Conservation (phyloP, 2,113 vertebrate genomes). For the Chionomys nivalis region DNA sequence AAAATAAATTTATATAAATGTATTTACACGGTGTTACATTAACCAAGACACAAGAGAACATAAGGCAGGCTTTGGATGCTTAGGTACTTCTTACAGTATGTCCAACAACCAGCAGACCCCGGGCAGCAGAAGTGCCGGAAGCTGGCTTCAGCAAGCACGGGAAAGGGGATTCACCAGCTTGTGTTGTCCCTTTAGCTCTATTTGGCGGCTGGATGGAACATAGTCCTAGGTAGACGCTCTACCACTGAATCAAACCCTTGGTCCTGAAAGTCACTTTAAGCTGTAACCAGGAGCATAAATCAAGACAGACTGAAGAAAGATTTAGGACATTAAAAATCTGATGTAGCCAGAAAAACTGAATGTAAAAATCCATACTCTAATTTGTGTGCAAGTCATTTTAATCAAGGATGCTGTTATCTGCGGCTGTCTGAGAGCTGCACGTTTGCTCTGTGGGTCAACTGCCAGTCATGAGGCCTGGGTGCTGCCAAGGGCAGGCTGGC, state of each 20-base stretch:
- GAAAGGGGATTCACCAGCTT: background rate
- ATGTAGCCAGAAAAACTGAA: background rate
- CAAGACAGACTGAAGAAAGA: background rate
- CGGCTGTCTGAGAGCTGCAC: background rate
- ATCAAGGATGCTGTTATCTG: background rate
- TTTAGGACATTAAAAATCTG: background rate
- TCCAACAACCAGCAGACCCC: background rate
- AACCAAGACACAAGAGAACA: conserved; percentile 31
- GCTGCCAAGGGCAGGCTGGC: background rate
- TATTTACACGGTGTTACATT: conserved; percentile 57
- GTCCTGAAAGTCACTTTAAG: conserved; percentile 3
- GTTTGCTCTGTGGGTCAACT: background rate
- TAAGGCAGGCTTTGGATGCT: conserved; percentile 23
- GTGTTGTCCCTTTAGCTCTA: background rate
- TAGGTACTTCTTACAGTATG: background rate
- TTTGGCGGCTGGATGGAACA: background rate
- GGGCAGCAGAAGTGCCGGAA: background rate
- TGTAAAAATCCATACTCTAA: background rate
- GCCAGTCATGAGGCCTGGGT: background rate
- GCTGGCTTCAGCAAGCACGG: background rate
- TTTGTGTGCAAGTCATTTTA: background rate
- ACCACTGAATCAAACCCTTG: background rate
- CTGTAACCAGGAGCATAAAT: background rate
- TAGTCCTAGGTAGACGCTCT: background rate
- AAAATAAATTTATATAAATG: conserved; percentile 71